Evolutionary conservation across 2,888 invertebrate species (phyloP).

Genomic region (Brachylomia viminalis): DNA sequence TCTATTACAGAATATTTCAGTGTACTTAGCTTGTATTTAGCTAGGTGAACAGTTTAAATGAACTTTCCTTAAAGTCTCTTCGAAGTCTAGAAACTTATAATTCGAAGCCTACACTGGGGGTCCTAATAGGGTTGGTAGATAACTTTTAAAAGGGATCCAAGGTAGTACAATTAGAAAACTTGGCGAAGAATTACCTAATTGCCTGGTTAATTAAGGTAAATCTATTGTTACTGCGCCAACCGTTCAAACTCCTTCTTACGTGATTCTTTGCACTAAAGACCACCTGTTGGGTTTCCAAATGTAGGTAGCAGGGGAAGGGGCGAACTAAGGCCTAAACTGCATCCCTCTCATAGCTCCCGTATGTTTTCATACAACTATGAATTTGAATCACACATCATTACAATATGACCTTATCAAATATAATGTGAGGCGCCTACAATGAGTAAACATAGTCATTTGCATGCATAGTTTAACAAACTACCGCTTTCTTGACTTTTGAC

Average conservation of each 20-base stretch:
- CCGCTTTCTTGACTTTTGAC: slow-evolving; percentile 45
- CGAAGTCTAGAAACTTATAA: slow-evolving; percentile 64
- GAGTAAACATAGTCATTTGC: slow-evolving; percentile 30
- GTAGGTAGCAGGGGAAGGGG: not conserved
- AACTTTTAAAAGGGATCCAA: slow-evolving; percentile 43
- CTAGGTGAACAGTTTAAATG: slow-evolving; percentile 65
- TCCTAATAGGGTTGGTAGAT: slow-evolving; percentile 41
- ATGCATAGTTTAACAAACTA: slow-evolving; percentile 39
- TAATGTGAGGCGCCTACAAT: slow-evolving; percentile 4
- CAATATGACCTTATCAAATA: slow-evolving; percentile 9
- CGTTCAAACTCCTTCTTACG: slow-evolving; percentile 29
- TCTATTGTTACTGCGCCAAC: slow-evolving; percentile 37
- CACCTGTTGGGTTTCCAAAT: slow-evolving; percentile 25
- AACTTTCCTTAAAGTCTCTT: slow-evolving; percentile 58
- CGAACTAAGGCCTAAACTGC: not conserved
- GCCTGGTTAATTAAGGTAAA: slow-evolving; percentile 47
- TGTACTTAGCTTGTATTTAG: slow-evolving; percentile 46
- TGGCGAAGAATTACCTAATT: slow-evolving; percentile 47
- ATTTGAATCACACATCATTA: slow-evolving; percentile 17
- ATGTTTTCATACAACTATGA: slow-evolving; percentile 15
- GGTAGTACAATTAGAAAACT: slow-evolving; percentile 55
- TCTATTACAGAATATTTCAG: slow-evolving; percentile 43
- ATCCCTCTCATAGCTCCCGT: not conserved
- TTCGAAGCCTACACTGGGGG: slow-evolving; percentile 52
- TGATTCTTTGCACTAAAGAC: slow-evolving; percentile 21